phyloP scores from a whole-genome alignment of 2,888 invertebrate genomes.

The Leucophora obtusa region DNA sequence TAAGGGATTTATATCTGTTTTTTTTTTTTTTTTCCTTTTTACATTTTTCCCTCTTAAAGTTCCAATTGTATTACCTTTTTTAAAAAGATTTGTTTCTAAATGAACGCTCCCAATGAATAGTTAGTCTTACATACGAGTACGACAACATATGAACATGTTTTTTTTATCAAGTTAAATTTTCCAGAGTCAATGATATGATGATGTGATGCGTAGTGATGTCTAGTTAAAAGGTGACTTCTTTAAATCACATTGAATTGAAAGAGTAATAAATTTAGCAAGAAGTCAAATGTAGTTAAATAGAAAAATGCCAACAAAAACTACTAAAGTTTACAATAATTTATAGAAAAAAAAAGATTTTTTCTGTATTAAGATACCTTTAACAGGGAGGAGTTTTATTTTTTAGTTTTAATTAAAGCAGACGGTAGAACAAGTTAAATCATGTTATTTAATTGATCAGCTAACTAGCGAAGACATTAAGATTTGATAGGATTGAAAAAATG shows the following conservation, averaged over 20 bases:
- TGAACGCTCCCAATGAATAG: slow-evolving; percentile 60
- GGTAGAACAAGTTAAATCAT: slow-evolving; percentile 33
- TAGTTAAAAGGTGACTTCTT: slow-evolving; percentile 60
- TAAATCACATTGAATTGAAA: slow-evolving; percentile 60
- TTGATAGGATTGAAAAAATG: slow-evolving; percentile 2
- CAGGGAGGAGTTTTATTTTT: slow-evolving; percentile 26
- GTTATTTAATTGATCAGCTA: slow-evolving; percentile 58
- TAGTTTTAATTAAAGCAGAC: slow-evolving; percentile 20
- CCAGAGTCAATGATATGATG: slow-evolving; percentile 58
- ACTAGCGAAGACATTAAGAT: slow-evolving; percentile 47
- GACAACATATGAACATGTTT: neutral
- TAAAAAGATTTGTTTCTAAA: slow-evolving; percentile 43
- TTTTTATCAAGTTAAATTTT: neutral
- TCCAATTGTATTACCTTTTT: slow-evolving; percentile 42
- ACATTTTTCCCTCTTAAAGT: slow-evolving; percentile 26
- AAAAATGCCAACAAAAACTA: slow-evolving; percentile 21
- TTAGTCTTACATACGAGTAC: slow-evolving; percentile 13
- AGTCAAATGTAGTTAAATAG: slow-evolving; percentile 59
- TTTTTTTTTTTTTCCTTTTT: slow-evolving; percentile 5
- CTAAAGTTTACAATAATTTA: neutral
- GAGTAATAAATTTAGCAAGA: slow-evolving; percentile 60
- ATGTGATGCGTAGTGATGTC: slow-evolving; percentile 60
- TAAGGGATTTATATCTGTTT: slow-evolving; percentile 36
- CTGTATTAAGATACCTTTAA: neutral
- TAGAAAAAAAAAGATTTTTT: neutral